Conservation (phyloP, 2,113 vertebrate species). For the Chloropsis cyanopogon region DNA sequence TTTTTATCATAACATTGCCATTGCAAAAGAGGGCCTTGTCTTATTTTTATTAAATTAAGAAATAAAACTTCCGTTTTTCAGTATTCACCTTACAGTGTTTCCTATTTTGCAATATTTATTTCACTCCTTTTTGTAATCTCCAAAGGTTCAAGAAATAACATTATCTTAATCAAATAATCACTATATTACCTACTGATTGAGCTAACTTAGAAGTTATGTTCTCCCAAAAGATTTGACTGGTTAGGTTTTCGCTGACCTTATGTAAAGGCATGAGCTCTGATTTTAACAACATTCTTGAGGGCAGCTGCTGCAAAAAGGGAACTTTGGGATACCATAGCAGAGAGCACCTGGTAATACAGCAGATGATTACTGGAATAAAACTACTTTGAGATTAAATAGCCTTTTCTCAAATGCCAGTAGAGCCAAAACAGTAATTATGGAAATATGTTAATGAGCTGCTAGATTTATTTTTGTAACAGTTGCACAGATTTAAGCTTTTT, state of each 20-base stretch:
- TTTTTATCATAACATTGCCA: not conserved
- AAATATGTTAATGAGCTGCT: not conserved
- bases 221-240: not conserved
- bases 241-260: not conserved
- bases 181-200: fast-evolving
- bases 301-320: not conserved
- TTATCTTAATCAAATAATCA: not conserved
- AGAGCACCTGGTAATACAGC: not conserved
- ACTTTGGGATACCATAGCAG: not conserved
- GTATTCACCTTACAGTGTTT: not conserved
- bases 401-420: not conserved
- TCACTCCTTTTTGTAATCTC: not conserved
- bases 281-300: not conserved
- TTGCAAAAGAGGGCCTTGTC: not conserved
- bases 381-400: not conserved
- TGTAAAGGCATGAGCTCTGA: not conserved
- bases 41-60: not conserved
- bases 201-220: not conserved
- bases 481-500: not conserved
- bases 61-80: not conserved
- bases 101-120: not conserved
- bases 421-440: not conserved
- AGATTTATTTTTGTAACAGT: not conserved
- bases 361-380: not conserved
- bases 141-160: not conserved